A percentile compares a stretch with the other conserved stretches of the same genome.
Conservation (phyloP, 1,140 invertebrate genomes). For the Manduca sexta region DNA sequence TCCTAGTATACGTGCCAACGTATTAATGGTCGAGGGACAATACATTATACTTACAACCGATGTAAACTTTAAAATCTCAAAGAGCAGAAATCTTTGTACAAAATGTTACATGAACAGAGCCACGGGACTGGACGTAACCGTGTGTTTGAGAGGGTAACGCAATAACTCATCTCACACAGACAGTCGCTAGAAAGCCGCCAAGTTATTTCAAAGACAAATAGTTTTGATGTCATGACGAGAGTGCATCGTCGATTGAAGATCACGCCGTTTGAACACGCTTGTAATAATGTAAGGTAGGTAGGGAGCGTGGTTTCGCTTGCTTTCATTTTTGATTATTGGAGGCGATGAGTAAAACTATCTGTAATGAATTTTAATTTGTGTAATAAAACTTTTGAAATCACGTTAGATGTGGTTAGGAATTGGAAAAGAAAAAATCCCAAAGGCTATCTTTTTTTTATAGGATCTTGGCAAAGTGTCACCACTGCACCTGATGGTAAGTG, state of each 20-base stretch:
- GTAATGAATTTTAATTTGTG: too few species aligned
- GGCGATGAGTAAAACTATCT: too few species aligned
- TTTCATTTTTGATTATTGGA: not conserved
- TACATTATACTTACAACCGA: too few species aligned
- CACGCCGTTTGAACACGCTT: not conserved
- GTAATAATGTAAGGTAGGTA: not conserved
- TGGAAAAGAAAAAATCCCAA: too few species aligned
- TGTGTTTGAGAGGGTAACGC: constrained; percentile 28
- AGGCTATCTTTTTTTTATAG: too few species aligned
- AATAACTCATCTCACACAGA: constrained; percentile 32
- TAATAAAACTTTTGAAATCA: too few species aligned
- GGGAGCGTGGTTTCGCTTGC: not conserved
- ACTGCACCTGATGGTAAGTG: too few species aligned
- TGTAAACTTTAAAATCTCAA: too few species aligned
- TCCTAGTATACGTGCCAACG: too few species aligned
- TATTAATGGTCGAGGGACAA: too few species aligned
- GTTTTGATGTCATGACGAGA: constrained; percentile 39
- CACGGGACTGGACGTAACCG: constrained; percentile 20
- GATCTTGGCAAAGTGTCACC: too few species aligned
- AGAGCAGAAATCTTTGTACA: not conserved
- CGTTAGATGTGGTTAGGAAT: too few species aligned
- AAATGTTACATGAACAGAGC: constrained; percentile 23
- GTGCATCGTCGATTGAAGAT: constrained; percentile 38
- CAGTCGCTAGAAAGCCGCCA: constrained; percentile 34
- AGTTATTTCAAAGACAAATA: constrained; percentile 59